Base-by-base conservation (phyloP, 1,140 invertebrate species). In the Trichonephila clavata region DNA sequence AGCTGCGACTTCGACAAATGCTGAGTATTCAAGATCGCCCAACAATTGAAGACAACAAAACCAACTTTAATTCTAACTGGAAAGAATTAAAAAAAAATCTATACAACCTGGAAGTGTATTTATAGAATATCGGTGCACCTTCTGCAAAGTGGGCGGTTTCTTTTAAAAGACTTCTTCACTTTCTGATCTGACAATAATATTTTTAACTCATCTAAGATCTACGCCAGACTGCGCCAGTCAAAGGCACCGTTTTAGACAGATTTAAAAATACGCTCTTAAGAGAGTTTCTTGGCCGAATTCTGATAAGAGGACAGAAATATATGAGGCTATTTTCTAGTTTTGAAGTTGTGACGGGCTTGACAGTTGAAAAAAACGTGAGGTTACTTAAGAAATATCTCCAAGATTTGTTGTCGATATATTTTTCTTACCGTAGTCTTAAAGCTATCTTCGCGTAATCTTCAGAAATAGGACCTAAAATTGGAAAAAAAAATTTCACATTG, bases 221-320 rank as follows among this genome's bases (percentile, higher is more conserved):
- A 21, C 87, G 87, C 68, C 87, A 89, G 84, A 86, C 84, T 60
- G 24, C 84, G 20, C 84, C 61, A 89, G 39, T 89, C 68, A 77
- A 77, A 68, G 87, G 39, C 21, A 71, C 87, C 43, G 39, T 68
- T 89, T 89, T 89, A 89, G 87, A 43, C 63, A 59, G 39, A 68
- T 89, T 89, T 89, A 89, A 89, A 89, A 89, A 89, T 89, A 89
- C 68, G 10, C 68, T 68, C 68, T 50, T 20, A 68, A 89, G 65
- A 89, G 65, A 89, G 87, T 89, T 89, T 89, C 68, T 89, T 89
- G 87, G 87, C 87, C 87, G 24, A 60, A 89, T 71, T 71, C 59
- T 59, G 87, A 89, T 89, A 89, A 89, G 65, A 43, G 87, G 87
- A 89, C 87, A 77, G 87, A 77, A 89, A 89, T 89, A 89, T 89